phyloP scores from a whole-genome alignment of 2,113 vertebrate genomes.

The Channa argus region DNA sequence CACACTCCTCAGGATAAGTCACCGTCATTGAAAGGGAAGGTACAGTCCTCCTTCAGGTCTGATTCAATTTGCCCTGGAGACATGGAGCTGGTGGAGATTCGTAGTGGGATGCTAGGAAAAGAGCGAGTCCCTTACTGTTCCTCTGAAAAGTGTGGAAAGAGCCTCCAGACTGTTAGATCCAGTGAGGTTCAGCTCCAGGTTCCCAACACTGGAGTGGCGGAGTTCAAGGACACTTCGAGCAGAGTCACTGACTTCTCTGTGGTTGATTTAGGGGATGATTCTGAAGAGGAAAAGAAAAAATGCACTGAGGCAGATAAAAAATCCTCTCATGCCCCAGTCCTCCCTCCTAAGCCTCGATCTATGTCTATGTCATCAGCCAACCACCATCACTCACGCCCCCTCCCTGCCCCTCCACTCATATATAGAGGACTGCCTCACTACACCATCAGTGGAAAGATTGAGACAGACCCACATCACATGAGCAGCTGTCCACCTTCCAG shows the following conservation, averaged over 20 bases:
- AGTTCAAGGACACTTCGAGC: slow-evolving; percentile 79
- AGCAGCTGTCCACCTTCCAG: slow-evolving; percentile 80
- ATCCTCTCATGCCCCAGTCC: slow-evolving; percentile 81
- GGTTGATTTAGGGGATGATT: slow-evolving; percentile 80
- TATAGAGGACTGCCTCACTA: slow-evolving; percentile 81
- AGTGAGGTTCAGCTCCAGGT: slow-evolving; percentile 82
- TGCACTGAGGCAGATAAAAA: slow-evolving; percentile 53
- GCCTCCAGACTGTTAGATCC: slow-evolving; percentile 77
- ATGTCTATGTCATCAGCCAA: slow-evolving; percentile 83
- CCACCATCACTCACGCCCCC: slow-evolving; percentile 79
- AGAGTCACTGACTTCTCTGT: slow-evolving; percentile 85
- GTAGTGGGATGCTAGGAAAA: slow-evolving; percentile 78
- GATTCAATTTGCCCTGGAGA: slow-evolving; percentile 74
- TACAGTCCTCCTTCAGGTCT: slow-evolving; percentile 41
- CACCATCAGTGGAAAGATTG: slow-evolving; percentile 75
- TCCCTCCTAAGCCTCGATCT: slow-evolving; percentile 86
- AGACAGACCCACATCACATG: slow-evolving; percentile 87
- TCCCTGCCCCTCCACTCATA: slow-evolving; percentile 80
- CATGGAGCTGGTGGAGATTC: slow-evolving; percentile 84
- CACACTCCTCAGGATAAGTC: slow-evolving; percentile 86
- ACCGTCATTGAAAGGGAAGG: slow-evolving; percentile 76
- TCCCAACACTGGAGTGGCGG: slow-evolving; percentile 80
- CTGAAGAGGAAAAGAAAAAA: slow-evolving; percentile 64
- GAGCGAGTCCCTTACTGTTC: slow-evolving; percentile 72
- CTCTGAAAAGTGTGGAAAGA: slow-evolving; percentile 69